phyloP scores from a whole-genome alignment of 2,888 invertebrate species.

The Dendrolimus houi region DNA sequence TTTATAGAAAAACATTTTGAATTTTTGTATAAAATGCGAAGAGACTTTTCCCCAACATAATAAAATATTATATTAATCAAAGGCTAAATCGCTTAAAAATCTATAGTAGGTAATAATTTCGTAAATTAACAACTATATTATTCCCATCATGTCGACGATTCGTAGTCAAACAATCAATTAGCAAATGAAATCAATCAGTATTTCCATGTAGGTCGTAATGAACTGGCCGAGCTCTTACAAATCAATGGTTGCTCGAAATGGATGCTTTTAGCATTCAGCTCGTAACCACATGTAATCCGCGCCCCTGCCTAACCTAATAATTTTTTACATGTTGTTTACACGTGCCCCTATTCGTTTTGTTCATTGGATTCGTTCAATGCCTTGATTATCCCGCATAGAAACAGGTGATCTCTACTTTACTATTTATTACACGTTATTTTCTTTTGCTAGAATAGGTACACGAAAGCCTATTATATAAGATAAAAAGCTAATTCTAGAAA shows the following conservation, averaged over 20 bases:
- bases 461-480: too few species aligned
- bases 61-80: too few species aligned
- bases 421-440: neutral
- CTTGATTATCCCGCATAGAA: neutral
- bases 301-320: slow-evolving; percentile 1
- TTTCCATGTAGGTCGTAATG: neutral
- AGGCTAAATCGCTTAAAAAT: too few species aligned
- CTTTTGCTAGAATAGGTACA: neutral
- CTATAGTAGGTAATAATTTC: too few species aligned
- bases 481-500: too few species aligned
- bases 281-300: neutral
- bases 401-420: too few species aligned
- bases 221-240: neutral
- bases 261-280: slow-evolving; percentile 1
- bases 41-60: too few species aligned
- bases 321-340: slow-evolving; percentile 1
- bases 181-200: neutral
- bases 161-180: too few species aligned
- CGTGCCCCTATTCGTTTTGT: neutral
- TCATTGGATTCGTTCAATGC: neutral
- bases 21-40: too few species aligned
- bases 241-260: neutral
- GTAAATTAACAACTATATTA: too few species aligned
- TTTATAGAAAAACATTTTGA: too few species aligned
- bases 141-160: too few species aligned